Conservation (phyloP, 2,113 vertebrate species). For the Antigone vipio region DNA sequence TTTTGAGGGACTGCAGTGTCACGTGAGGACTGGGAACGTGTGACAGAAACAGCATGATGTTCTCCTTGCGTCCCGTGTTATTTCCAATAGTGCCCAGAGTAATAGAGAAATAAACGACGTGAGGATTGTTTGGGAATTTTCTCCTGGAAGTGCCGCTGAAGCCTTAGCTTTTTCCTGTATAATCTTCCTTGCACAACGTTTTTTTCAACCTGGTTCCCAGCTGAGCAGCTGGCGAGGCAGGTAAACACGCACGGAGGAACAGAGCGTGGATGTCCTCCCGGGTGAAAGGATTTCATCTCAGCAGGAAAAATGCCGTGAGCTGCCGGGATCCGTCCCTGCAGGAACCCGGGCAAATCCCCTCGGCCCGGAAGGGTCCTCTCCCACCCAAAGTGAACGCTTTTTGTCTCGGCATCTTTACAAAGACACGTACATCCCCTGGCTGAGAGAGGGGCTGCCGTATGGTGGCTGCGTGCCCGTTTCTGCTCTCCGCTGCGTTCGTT, state of each 20-base stretch:
- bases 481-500: neutral
- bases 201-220: neutral
- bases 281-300: neutral
- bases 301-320: neutral
- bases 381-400: neutral
- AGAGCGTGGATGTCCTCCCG: neutral
- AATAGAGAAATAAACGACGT: neutral
- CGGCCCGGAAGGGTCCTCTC: neutral
- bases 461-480: neutral
- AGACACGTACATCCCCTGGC: neutral
- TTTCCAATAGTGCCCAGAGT: neutral
- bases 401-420: neutral
- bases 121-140: neutral
- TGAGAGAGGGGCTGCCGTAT: neutral
- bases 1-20: neutral
- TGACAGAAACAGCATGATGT: neutral
- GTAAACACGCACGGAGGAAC: neutral
- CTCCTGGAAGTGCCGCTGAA: neutral
- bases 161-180: neutral
- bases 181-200: neutral
- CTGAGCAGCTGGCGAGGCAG: neutral
- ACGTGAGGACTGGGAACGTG: neutral
- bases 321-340: neutral
- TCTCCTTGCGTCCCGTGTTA: neutral
- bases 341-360: neutral